Conservation (phyloP, 2,113 vertebrate genomes). For the Petromus typicus region DNA sequence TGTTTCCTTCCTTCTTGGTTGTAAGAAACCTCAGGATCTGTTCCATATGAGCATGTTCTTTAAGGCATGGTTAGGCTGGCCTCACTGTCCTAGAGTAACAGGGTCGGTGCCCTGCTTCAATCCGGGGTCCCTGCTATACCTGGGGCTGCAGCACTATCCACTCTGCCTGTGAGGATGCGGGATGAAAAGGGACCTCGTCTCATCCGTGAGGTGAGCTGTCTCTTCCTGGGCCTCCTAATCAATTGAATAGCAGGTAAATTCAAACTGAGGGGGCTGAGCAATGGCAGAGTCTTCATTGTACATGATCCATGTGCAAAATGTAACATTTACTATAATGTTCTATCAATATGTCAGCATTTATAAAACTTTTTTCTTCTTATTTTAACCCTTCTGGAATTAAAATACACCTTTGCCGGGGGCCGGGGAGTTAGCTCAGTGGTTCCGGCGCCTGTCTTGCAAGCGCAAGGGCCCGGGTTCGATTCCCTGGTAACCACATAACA, state of each 20-base stretch:
- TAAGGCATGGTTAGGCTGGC: not conserved
- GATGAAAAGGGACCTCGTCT: not conserved
- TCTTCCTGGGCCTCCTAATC: not conserved
- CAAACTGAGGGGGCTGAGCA: not conserved
- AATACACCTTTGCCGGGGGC: not conserved
- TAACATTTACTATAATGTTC: not conserved
- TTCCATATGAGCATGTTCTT: not conserved
- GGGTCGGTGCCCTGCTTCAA: rapidly evolving
- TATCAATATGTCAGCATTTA: not conserved
- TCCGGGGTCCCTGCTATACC: not conserved
- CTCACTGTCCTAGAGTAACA: not conserved
- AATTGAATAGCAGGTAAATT: not conserved
- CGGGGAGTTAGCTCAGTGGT: too few species aligned
- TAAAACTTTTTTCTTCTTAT: not conserved
- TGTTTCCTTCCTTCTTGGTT: not conserved
- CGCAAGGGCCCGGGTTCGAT: too few species aligned
- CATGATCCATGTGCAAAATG: not conserved
- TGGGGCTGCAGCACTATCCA: not conserved
- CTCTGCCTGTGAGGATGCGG: not conserved
- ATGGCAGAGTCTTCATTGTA: not conserved
- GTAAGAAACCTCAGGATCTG: not conserved
- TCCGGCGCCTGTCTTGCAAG: too few species aligned
- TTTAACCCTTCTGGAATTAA: conserved; percentile 10
- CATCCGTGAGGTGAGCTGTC: not conserved
- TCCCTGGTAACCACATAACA: too few species aligned